Evolutionary conservation across 2,888 invertebrate species (phyloP).

Genomic region (Plebejus anna): DNA sequence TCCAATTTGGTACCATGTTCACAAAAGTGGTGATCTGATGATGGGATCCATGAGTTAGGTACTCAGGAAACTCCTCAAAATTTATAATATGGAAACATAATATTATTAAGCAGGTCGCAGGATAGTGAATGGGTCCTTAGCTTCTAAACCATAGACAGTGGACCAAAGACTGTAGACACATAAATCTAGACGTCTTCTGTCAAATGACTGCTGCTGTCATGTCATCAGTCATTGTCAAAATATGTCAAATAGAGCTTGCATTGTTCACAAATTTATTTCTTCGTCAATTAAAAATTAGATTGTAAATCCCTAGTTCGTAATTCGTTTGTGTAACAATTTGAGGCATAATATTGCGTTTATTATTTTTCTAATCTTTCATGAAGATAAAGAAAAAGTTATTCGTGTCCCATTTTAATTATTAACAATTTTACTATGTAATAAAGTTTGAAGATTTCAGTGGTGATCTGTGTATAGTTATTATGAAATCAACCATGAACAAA

Average conservation of each 20-base stretch:
- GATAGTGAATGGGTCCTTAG: too few relatives aligned
- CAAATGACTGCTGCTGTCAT: background rate
- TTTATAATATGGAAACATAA: too few relatives aligned
- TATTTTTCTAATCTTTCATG: background rate
- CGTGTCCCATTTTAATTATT: background rate
- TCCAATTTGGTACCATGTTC: too few relatives aligned
- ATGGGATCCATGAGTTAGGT: too few relatives aligned
- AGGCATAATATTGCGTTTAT: background rate
- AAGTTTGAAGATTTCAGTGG: constrained; percentile 44
- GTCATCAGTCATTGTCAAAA: background rate
- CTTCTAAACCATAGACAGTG: too few relatives aligned
- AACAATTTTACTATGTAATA: constrained; percentile 56
- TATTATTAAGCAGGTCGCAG: too few relatives aligned
- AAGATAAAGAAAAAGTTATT: constrained; percentile 9
- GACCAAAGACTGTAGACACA: too few relatives aligned
- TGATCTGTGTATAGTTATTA: constrained; percentile 21
- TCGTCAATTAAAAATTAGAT: background rate
- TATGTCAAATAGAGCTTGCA: background rate
- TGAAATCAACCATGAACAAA: constrained; percentile 63
- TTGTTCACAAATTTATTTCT: background rate
- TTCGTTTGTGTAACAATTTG: background rate
- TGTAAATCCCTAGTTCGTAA: background rate
- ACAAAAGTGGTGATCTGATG: too few relatives aligned
- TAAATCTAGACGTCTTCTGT: too few relatives aligned
- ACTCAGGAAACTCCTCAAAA: too few relatives aligned